These are phyloP conservation scores for Scolopax rusticola DNA, from an alignment of 2,797 vertebrate genomes.

Conservation along the genomic window DNA sequence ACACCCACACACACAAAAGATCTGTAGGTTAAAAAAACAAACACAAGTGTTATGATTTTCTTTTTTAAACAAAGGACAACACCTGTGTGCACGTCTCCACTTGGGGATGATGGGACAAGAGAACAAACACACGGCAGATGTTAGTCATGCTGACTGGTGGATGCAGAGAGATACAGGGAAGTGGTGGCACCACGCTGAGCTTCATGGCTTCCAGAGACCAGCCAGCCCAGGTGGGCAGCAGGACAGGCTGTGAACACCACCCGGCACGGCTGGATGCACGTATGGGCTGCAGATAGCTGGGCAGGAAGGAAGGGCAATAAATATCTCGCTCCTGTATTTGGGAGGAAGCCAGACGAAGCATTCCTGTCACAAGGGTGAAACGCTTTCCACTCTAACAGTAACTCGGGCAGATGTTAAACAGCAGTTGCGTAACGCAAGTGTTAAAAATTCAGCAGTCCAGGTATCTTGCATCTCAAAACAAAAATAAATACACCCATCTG, in stretches of 20 bases:
- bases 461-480: neutral
- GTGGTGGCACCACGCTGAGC: neutral
- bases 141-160: neutral
- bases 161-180: neutral
- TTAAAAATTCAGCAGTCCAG: neutral
- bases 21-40: neutral
- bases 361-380: neutral
- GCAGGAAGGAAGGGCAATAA: conserved; percentile 62
- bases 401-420: conserved; percentile 1
- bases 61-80: neutral
- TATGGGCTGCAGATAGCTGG: neutral
- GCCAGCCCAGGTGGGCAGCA: neutral
- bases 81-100: neutral
- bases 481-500: neutral
- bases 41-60: neutral
- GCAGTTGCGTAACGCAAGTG: neutral
- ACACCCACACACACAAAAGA: neutral
- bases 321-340: neutral
- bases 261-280: fast-evolving
- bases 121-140: neutral
- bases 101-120: neutral
- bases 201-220: neutral
- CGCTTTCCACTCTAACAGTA: neutral
- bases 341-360: conserved; percentile 41
- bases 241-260: neutral